A percentile compares a stretch with the other conserved stretches of the same genome.
Conservation (phyloP, 2,797 vertebrate genomes). For the Sebastes cheni region DNA sequence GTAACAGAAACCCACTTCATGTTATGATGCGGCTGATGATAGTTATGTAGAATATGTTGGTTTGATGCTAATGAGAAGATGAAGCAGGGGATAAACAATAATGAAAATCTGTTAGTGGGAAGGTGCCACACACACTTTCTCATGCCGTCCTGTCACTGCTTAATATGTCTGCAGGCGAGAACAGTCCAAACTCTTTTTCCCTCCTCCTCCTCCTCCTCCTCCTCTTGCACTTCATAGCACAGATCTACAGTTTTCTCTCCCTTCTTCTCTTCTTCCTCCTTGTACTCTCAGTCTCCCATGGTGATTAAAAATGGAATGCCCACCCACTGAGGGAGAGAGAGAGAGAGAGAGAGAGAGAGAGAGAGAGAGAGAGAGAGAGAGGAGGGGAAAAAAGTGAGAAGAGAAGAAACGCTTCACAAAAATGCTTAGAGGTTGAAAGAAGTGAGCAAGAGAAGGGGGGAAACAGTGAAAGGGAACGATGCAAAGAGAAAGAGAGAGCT, state of each 20-base stretch:
- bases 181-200: slow-evolving; percentile 11
- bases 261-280: slow-evolving; percentile 4
- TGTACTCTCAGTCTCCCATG: slow-evolving; percentile 49
- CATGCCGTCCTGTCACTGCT: background rate
- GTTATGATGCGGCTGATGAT: background rate
- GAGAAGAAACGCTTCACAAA: slow-evolving; percentile 6
- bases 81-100: background rate
- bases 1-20: background rate
- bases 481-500: background rate
- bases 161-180: slow-evolving; percentile 27
- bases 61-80: slow-evolving; percentile 2
- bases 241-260: slow-evolving; percentile 5
- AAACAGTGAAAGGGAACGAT: slow-evolving; percentile 4
- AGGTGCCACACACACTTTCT: slow-evolving; percentile 1
- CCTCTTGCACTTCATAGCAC: slow-evolving; percentile 15
- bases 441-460: background rate
- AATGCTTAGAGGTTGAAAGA: slow-evolving; percentile 10
- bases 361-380: no score
- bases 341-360: no score
- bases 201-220: background rate
- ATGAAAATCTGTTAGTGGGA: background rate
- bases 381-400: background rate
- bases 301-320: slow-evolving; percentile 66
- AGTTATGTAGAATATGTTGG: background rate
- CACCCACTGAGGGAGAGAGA: slow-evolving; percentile 40